Base-by-base conservation (phyloP, 2,888 invertebrate species). In the Idaea biselata region DNA sequence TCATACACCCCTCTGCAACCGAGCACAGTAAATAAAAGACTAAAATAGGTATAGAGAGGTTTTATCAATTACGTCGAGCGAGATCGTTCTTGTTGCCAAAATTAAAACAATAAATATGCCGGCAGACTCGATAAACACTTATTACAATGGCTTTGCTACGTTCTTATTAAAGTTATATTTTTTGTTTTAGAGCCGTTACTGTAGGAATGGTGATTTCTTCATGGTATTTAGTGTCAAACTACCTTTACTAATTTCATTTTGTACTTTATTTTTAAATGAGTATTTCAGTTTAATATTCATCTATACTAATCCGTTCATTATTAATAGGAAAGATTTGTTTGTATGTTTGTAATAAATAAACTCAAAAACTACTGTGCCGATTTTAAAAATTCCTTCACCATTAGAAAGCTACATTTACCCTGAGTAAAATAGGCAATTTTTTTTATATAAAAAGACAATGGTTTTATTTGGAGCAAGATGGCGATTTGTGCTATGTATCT, bases 1-100 rank as follows among this genome's bases (percentile, higher is more conserved):
- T 70, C 70, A 70, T 60, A 68, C 66, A 68, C 66, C 68, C 72
- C 72, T 70, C 66, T 70, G 63, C 61, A 64, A 68, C 63, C 63
- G 57, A 68, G 62, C 68, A 67, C 62, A 69, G 64, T 65, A 55
- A 64, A 33, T 32, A 16, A 14, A 7, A 31, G 67, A 67, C 16
- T 55, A 59, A 61, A 54, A 60, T 58, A 31, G 5, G 55, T 18
- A 63, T 63, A 68, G 72, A 70, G 68, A 44, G 58, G 64, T 6
- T 63, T 5, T 18, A 31, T 55, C 18, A 17, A 59, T 31, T 59
- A 16, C 11, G 63, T 17, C 18, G 55, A 44, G 44, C 44, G 11
- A 7, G 14, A 14, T 44, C 11, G 44, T 44, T 44, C 44, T 44
- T 44, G 44, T 44, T 44, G 44, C 44, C 44, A 44, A 44, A 44